Evolutionary conservation across 2,113 vertebrate genomes (phyloP).

Genomic region (Sminthopsis crassicaudata): DNA sequence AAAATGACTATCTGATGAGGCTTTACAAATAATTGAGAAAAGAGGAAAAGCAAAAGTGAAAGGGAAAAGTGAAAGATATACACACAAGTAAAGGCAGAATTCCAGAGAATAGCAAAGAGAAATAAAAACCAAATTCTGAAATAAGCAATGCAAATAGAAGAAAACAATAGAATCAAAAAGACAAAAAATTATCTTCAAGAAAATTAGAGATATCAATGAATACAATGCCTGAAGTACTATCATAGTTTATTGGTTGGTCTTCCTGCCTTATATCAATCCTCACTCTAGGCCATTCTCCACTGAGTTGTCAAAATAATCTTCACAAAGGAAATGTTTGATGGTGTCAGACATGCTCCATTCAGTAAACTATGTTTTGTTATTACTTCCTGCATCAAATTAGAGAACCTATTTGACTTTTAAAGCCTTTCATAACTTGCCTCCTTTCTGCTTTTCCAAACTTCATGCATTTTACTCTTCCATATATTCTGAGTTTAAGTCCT

Average conservation of each 20-base stretch:
- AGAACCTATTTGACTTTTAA: not conserved
- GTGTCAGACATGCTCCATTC: not conserved
- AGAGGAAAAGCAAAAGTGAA: not conserved
- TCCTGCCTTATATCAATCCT: not conserved
- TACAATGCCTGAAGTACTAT: not conserved
- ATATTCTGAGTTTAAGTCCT: not conserved
- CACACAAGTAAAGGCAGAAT: not conserved
- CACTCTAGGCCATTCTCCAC: not conserved
- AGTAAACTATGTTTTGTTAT: not conserved
- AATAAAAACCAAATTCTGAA: not conserved
- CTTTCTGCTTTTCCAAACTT: not conserved
- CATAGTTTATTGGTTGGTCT: not conserved
- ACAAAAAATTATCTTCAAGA: not conserved
- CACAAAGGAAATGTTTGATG: not conserved
- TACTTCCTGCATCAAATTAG: not conserved
- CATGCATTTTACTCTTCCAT: not conserved
- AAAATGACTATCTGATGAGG: not conserved
- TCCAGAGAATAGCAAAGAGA: not conserved
- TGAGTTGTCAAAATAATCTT: not conserved
- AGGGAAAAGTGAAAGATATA: not conserved
- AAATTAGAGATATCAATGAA: not conserved
- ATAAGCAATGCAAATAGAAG: not conserved
- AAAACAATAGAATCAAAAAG: not conserved
- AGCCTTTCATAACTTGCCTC: not conserved
- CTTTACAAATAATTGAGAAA: not conserved